A percentile compares a stretch with the other conserved stretches of the same genome.
phyloP scores from a whole-genome alignment of 2,113 vertebrate species.

The Corythaeola cristata region DNA sequence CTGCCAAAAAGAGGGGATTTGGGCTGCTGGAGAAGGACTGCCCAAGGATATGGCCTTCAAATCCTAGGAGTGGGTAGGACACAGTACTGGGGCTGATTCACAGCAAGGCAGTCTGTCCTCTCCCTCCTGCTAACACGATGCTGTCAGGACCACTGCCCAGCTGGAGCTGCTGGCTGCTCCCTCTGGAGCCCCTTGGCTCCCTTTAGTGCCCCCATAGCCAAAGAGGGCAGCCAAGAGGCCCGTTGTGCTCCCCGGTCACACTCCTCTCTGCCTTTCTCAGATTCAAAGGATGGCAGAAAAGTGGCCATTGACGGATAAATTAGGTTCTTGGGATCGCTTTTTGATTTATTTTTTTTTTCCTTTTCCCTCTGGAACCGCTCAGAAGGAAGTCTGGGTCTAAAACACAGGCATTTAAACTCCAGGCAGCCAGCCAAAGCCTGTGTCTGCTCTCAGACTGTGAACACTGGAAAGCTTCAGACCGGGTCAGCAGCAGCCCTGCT shows the following conservation, averaged over 20 bases:
- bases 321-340: not conserved
- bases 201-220: not conserved
- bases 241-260: not conserved
- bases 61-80: not conserved
- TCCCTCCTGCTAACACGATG: not conserved
- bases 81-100: not conserved
- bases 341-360: not conserved
- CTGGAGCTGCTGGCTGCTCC: not conserved
- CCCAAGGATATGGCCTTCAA: not conserved
- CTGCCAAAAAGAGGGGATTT: not conserved
- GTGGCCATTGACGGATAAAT: not conserved
- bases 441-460: not conserved
- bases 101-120: not conserved
- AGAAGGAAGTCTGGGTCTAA: slow-evolving; percentile 36
- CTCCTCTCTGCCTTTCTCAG: not conserved
- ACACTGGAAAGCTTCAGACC: not conserved
- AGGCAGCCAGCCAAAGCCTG: slow-evolving; percentile 18
- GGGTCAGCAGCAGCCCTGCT: slow-evolving; percentile 11
- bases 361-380: not conserved
- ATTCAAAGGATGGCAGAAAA: not conserved
- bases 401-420: not conserved
- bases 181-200: not conserved
- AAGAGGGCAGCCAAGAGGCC: slow-evolving; percentile 33
- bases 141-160: not conserved
- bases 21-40: not conserved